Evolutionary conservation across 2,888 invertebrate species (phyloP), one percentile per base, ranked within the genome.

Genomic region (Blomia tropicalis): DNA sequence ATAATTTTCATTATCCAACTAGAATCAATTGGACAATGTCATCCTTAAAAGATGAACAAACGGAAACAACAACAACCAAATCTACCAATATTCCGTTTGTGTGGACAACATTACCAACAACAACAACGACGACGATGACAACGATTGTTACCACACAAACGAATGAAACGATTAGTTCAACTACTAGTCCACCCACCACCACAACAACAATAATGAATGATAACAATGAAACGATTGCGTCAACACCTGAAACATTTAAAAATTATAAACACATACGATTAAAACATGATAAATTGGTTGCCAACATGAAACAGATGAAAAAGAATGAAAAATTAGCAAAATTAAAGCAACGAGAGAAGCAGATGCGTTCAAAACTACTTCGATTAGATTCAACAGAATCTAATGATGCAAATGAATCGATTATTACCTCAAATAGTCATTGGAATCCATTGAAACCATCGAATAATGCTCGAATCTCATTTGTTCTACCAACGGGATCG

Each of bases 211-310:
- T n/a, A n/a, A n/a, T n/a, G n/a, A 36, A 17, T 36, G 36, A 11
- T 7, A 7, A 7, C 17, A 36, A 36, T 36, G 17, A 17, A 25
- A 27, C 54, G 5, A 17, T 19, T 19, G 19, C 54, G 14, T 25
- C 54, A n/a, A 31, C 54, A 5, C 11, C 22, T n/a, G 7, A 7
- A 47, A 11, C 51, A 7, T 47, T n/a, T 7, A 27, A 31, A 54
- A 54, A 31, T 23, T 54, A 54, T 23, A 54, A 54, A 5, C 25
- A 54, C 25, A 22, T 23, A 25, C 25, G 54, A 54, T 19, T 47
- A 27, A 47, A 47, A 19, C 51, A 47, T n/a, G 51, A 47, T n/a
- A 47, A 47, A 27, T 27, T 56, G 56, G 29, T 56, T 27, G 3
- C 29, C 11, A 31, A 56, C 17, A 31, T 27, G 25, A 56, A 56